Conservation (phyloP, 2,113 vertebrate species). For the Sminthopsis crassicaudata region DNA sequence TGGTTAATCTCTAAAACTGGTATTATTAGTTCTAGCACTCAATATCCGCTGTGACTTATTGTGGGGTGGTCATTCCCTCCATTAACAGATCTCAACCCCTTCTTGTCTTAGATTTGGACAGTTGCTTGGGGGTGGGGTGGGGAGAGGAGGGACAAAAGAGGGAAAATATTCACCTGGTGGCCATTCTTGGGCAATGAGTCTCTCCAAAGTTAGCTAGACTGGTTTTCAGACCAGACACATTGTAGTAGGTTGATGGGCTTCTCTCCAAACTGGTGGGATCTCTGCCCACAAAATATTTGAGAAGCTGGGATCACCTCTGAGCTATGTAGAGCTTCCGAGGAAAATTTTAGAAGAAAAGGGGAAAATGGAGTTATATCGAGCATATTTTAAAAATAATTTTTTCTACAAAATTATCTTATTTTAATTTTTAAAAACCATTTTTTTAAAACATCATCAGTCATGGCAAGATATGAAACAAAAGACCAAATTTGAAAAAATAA, state of each 20-base stretch:
- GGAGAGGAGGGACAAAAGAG: too few species aligned
- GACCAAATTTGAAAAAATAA: not conserved
- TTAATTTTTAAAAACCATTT: not conserved
- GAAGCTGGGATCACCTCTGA: not conserved
- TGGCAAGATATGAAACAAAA: not conserved
- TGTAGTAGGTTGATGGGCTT: not conserved
- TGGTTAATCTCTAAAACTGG: not conserved
- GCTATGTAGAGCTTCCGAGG: not conserved
- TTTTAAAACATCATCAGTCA: not conserved
- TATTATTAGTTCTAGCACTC: not conserved
- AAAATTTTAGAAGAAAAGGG: not conserved
- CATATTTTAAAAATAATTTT: not conserved
- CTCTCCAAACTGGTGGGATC: not conserved
- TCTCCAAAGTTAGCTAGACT: not conserved
- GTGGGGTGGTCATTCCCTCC: not conserved
- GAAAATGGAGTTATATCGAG: not conserved
- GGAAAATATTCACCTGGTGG: too few species aligned
- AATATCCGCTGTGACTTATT: not conserved
- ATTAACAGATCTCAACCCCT: not conserved
- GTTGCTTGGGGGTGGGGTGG: not conserved
- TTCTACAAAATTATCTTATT: not conserved
- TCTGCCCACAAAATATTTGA: not conserved
- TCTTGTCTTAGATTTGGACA: not conserved
- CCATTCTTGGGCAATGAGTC: not conserved
- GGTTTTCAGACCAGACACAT: not conserved